phyloP scores from a whole-genome alignment of 2,797 vertebrate species.

The Crocodylus rhombifer region DNA sequence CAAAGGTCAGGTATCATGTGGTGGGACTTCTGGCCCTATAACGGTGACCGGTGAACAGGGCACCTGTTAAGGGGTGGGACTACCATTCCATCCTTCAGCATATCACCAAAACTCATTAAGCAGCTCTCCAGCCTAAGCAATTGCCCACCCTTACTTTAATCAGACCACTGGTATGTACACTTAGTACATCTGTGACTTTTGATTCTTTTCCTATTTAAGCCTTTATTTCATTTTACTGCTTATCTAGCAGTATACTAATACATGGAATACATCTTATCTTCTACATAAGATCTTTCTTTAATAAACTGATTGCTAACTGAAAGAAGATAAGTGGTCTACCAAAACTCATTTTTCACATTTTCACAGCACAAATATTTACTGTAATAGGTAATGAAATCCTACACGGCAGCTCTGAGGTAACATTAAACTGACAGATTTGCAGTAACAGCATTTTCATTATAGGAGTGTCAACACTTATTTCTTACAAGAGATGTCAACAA shows the following conservation, averaged over 20 bases:
- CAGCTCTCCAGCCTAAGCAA: no score
- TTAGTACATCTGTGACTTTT: background rate
- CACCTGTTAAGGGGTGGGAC: no score
- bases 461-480: conserved; percentile 40
- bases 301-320: conserved; percentile 37
- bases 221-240: conserved; percentile 10
- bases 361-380: conserved; percentile 59
- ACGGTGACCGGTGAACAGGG: no score
- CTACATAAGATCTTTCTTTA: background rate
- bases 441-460: conserved; percentile 53
- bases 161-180: background rate
- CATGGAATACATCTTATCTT: conserved; percentile 11
- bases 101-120: no score
- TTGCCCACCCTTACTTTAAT: background rate
- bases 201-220: background rate
- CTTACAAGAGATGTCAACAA: conserved; percentile 29
- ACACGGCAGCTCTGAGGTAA: conserved; percentile 27
- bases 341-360: conserved; percentile 60
- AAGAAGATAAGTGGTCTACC: conserved; percentile 45
- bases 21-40: no score
- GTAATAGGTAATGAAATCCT: conserved; percentile 56
- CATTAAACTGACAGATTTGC: conserved; percentile 56
- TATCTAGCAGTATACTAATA: background rate
- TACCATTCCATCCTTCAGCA: no score
- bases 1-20: no score